These are phyloP conservation scores for Ormyrus nitidulus DNA, from an alignment of 2,888 invertebrate genomes.

Conservation along the genomic window DNA sequence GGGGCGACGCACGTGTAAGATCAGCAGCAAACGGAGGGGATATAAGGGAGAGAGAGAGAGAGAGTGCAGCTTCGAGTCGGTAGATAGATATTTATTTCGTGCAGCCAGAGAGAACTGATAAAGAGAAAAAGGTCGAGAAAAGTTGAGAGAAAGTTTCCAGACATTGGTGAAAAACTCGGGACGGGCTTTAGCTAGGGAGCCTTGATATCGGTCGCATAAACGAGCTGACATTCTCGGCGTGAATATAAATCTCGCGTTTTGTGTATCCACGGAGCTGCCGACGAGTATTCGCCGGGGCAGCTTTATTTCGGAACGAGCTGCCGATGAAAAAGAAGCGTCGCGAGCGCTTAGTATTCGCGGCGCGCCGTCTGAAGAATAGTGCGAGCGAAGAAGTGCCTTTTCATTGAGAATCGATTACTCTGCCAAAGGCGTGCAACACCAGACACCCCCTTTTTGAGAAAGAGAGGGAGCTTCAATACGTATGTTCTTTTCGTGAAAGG, in stretches of 20 bases:
- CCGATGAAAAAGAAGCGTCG: constrained; percentile 30
- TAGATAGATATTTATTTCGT: constrained; percentile 38
- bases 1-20: constrained; percentile 26
- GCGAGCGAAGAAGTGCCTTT: constrained; percentile 26
- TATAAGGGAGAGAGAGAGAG: background rate
- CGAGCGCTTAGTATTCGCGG: constrained; percentile 33
- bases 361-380: constrained; percentile 7
- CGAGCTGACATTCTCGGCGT: constrained; percentile 35
- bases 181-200: background rate
- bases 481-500: constrained; percentile 18
- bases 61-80: background rate
- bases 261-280: background rate
- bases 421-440: background rate
- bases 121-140: constrained; percentile 10
- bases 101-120: constrained; percentile 7
- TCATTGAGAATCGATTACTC: constrained; percentile 44
- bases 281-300: background rate
- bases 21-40: background rate
- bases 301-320: constrained; percentile 1
- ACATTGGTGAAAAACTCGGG: constrained; percentile 21
- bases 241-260: constrained; percentile 59
- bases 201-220: background rate
- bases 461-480: background rate
- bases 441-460: too few relatives aligned
- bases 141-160: constrained; percentile 34